Conservation (phyloP, 2,888 invertebrate genomes). For the Eupithecia inturbata region DNA sequence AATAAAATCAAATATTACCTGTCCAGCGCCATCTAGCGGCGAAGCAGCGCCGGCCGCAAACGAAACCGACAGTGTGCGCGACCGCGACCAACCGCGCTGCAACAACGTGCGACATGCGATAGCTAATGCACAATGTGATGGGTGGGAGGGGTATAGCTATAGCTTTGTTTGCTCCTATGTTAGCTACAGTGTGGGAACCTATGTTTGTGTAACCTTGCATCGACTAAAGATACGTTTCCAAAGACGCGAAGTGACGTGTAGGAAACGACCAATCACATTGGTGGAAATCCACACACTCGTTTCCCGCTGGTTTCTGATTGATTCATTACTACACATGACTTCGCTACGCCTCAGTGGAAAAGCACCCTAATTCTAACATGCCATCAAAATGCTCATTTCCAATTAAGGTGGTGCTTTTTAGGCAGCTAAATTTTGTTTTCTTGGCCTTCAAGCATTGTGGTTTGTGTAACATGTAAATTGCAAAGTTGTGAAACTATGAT, state of each 20-base stretch:
- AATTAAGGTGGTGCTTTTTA: background rate
- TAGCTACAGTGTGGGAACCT: conserved; percentile 11
- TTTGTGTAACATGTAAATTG: background rate
- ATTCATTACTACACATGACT: background rate
- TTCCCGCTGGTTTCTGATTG: background rate
- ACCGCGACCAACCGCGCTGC: conserved; percentile 93
- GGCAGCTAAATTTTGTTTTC: background rate
- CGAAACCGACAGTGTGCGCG: conserved; percentile 94
- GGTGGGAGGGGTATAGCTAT: conserved; percentile 29
- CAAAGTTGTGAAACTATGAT: background rate
- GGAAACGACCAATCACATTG: background rate
- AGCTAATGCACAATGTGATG: conserved; percentile 48
- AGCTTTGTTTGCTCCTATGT: conserved; percentile 15
- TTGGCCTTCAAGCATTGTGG: background rate
- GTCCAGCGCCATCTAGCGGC: conserved; percentile 89
- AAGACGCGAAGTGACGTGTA: background rate
- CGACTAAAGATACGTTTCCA: background rate
- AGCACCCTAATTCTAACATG: conserved; percentile 11
- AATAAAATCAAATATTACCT: conserved; percentile 63
- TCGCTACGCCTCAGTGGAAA: background rate
- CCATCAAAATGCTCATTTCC: background rate
- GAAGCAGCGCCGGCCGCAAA: conserved; percentile 91
- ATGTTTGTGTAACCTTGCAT: background rate
- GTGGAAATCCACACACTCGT: background rate
- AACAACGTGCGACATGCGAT: conserved; percentile 77